These are phyloP conservation scores for Prunella strophiata DNA, from an alignment of 2,797 vertebrate genomes.

Conservation along the genomic window DNA sequence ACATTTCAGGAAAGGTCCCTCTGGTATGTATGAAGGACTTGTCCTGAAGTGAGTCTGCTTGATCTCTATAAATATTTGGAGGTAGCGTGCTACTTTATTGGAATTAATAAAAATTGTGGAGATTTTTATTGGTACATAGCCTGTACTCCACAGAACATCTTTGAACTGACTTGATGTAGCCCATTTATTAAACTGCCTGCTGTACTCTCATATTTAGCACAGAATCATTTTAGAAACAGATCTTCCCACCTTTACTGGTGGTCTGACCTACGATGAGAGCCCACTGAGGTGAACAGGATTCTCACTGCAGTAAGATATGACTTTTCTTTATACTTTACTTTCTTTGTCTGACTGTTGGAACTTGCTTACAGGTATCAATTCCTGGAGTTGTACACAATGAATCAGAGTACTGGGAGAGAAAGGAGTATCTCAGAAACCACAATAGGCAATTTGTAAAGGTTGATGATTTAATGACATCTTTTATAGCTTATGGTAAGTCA, in stretches of 20 bases:
- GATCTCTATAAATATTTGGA: constrained; percentile 66
- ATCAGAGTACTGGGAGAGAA: background rate
- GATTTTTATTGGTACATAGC: constrained; percentile 7
- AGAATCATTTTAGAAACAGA: background rate
- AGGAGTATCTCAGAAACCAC: background rate
- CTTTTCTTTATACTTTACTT: background rate
- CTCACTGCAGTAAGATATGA: background rate
- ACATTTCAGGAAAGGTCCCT: constrained; percentile 37
- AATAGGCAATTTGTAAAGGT: background rate
- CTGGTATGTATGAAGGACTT: constrained; percentile 36
- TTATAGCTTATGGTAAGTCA: background rate
- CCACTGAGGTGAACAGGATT: background rate
- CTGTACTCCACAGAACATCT: background rate
- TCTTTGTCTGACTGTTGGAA: background rate
- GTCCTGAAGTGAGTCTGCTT: constrained; percentile 34
- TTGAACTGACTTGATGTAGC: background rate
- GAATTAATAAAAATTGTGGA: constrained; percentile 12
- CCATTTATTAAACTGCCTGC: background rate
- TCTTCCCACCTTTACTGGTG: background rate
- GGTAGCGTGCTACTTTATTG: background rate
- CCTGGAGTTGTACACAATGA: background rate
- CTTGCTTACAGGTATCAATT: background rate
- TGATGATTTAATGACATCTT: background rate
- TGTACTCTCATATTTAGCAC: background rate
- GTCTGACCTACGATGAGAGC: background rate